Percentiles rank a stretch among this genome's conserved stretches.
These are phyloP conservation scores for Chorisops tibialis DNA, from an alignment of 2,888 invertebrate genomes.

Conservation along the genomic window DNA sequence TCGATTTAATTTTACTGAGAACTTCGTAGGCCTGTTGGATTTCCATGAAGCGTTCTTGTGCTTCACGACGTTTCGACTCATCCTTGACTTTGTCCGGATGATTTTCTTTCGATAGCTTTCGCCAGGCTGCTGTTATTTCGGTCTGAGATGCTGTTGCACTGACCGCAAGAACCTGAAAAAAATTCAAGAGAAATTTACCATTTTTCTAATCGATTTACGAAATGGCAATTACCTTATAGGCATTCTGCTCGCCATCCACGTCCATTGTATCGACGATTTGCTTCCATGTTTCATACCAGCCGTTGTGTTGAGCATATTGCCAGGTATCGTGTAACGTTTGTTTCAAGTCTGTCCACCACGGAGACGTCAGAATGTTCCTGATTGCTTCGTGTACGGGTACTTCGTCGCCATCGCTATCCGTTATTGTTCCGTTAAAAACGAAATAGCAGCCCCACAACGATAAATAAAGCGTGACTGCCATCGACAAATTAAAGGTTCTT, in stretches of 20 bases:
- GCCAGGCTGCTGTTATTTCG: conserved; percentile 80
- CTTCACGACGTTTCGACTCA: conserved; percentile 61
- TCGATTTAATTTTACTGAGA: conserved; percentile 76
- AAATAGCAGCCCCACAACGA: conserved; percentile 74
- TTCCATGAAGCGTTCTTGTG: conserved; percentile 86
- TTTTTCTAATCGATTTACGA: too few relatives aligned
- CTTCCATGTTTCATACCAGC: conserved; percentile 84
- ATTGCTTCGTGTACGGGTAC: conserved; percentile 84
- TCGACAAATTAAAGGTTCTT: conserved; percentile 59
- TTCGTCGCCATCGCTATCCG: conserved; percentile 81
- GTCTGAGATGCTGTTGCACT: conserved; percentile 77
- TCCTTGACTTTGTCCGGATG: conserved; percentile 92
- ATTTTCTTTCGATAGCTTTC: conserved; percentile 75
- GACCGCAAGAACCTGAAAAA: conserved; percentile 67
- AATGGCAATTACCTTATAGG: conserved; percentile 73
- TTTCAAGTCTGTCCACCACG: conserved; percentile 81
- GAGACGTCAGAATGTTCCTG: conserved; percentile 84
- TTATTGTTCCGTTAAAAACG: conserved; percentile 83
- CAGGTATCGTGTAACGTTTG: conserved; percentile 71
- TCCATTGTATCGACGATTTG: conserved; percentile 83
- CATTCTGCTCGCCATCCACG: conserved; percentile 86
- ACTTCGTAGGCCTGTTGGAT: conserved; percentile 91
- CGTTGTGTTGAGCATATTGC: conserved; percentile 76
- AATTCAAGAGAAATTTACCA: too few relatives aligned
- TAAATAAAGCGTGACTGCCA: conserved; percentile 66